These are phyloP conservation scores for Agrochola lota DNA, from an alignment of 2,888 invertebrate genomes.

Conservation along the genomic window DNA sequence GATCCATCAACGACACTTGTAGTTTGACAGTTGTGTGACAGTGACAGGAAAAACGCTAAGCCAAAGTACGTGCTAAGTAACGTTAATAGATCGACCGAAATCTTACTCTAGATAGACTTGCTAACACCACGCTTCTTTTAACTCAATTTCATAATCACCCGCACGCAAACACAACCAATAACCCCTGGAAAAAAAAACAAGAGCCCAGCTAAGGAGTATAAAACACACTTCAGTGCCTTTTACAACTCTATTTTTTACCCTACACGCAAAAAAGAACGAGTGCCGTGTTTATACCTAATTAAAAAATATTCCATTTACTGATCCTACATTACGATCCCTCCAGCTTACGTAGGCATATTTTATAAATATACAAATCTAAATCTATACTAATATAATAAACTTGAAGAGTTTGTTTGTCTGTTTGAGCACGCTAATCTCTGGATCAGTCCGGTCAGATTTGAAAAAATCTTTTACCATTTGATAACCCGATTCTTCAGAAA, in stretches of 20 bases:
- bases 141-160: neutral
- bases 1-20: neutral
- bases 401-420: too few species aligned
- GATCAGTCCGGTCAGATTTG: too few species aligned
- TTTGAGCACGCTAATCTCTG: too few species aligned
- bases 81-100: neutral
- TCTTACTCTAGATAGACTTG: too few species aligned
- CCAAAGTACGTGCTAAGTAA: neutral
- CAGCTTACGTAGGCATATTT: neutral
- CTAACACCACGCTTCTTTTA: neutral
- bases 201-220: constrained; percentile 30
- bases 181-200: constrained; percentile 3
- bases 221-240: constrained; percentile 29
- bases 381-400: too few species aligned
- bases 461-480: too few species aligned
- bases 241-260: constrained; percentile 38
- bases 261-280: constrained; percentile 23
- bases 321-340: neutral
- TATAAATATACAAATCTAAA: too few species aligned
- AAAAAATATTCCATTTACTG: constrained; percentile 33
- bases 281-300: constrained; percentile 43
- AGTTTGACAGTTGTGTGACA: neutral
- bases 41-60: neutral
- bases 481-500: too few species aligned
- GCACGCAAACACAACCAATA: neutral